Evolutionary conservation across 2,797 vertebrate species (phyloP), one percentile per base, ranked within the genome.

Genomic region (Gouania willdenowi): DNA sequence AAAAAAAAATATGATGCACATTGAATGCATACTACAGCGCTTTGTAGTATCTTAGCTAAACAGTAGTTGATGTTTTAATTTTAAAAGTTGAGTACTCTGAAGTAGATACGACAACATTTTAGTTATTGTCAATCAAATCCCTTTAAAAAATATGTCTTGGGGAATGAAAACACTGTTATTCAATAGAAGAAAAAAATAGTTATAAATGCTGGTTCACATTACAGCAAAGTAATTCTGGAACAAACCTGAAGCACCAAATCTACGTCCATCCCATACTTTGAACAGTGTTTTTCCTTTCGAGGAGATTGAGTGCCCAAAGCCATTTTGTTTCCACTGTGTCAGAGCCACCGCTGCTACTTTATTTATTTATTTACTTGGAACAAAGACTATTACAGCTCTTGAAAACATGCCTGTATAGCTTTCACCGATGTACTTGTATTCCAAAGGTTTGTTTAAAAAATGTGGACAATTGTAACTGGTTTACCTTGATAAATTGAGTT

Each of bases 201-300:
- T n/a, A n/a, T 47, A 26, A 40, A 40, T 41, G 37, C 42, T 48
- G 36, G 50, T 52, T 28, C 31, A 14, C 44, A 19, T 24, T 13
- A 17, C 33, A 58, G 37, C 50, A 43, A 41, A 58, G 49, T 50
- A 49, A 66, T 60, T 52, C 47, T 47, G 55, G 66, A 45, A 51
- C 55, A 37, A 41, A 26, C 54, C 27, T 52, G 52, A 56, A 68
- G 44, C 57, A 34, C 42, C 48, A 66, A 75, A 77, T 64, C 55
- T 45, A 66, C 72, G 63, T 56, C 34, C 49, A 46, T 63, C 49
- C 48, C 63, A 59, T 63, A 55, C 68, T 66, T 42, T 51, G 26
- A 49, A 42, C 56, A 53, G 44, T 29, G 40, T 45, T 32, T 13
- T 25, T 60, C 33, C 47, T 62, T 41, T 32, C 2, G 2, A 22